Conservation (phyloP, 1,140 invertebrate genomes). For the Sinella curviseta region DNA sequence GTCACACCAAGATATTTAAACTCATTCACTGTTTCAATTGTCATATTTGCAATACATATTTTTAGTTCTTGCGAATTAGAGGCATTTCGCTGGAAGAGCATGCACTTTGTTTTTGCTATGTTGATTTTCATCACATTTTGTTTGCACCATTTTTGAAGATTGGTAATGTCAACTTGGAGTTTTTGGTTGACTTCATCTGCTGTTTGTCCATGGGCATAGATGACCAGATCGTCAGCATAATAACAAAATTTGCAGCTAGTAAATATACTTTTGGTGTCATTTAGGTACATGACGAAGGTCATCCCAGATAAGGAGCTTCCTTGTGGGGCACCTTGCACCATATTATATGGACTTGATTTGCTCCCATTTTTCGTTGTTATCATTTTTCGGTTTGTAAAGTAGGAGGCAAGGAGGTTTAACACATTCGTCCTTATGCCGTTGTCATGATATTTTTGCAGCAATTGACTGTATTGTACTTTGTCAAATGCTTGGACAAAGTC, state of each 20-base stretch:
- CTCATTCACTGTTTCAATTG: neutral
- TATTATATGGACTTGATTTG: neutral
- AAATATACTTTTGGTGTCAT: neutral
- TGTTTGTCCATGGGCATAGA: neutral
- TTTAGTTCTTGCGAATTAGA: neutral
- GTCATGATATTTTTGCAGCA: neutral
- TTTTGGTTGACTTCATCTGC: neutral
- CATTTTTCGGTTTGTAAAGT: neutral
- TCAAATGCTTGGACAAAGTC: neutral
- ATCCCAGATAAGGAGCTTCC: neutral
- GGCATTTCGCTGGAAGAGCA: neutral
- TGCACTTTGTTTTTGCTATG: neutral
- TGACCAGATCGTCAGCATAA: neutral
- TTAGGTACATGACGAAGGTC: neutral
- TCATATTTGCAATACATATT: neutral
- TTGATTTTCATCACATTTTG: neutral
- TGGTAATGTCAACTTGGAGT: neutral
- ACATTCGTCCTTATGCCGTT: neutral
- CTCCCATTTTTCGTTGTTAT: neutral
- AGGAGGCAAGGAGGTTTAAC: neutral
- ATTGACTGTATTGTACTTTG: neutral
- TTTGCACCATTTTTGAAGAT: neutral
- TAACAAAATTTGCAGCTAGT: neutral
- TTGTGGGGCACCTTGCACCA: neutral
- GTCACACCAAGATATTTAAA: neutral